Base-by-base conservation (phyloP, 2,113 vertebrate species). In the Lophius piscatorius region DNA sequence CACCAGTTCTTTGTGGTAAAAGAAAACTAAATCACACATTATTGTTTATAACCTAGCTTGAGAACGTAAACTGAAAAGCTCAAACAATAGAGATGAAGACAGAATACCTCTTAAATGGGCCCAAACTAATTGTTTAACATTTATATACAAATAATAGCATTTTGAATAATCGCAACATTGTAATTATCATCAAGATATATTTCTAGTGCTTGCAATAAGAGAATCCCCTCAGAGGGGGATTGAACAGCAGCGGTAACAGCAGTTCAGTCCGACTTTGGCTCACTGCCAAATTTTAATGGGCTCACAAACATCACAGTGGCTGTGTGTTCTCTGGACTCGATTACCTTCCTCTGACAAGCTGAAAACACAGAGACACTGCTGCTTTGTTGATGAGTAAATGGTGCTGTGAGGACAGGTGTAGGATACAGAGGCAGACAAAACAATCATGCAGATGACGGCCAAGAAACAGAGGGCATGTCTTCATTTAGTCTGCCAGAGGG, bases 201-300 rank as follows among this genome's bases (percentile, higher is more conserved):
- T n/a, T 14, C 35, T n/a, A 38, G 48, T 5, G 14, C 38, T 35
- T 51, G 51, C 28, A 58, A 22, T 22, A 28, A 60, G 44, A 14
- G 31, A 50, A 39, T 14, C 29, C 34, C 26, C 14, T 60, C 22
- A 55, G 49, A 26, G 61, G 34, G 23, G 55, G 55, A 66, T 61
- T 64, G 11, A 42, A 9, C 46, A 66, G 63, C 60, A 48, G 40
- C 36, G 33, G 46, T 16, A 66, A 51, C 46, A 74, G 42, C 34
- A 34, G 62, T 23, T 47, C 54, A 66, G 44, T 49, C 10, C 45
- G 52, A 50, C 58, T 46, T 62, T 88, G 73, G 81, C 78, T 67
- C 55, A 33, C 41, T 55, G 65, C 54, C 69, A 66, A 46, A 31
- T 57, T 72, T 71, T 74, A 88, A 87, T 78, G 81, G 76, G 77